A percentile compares a stretch with the other conserved stretches of the same genome.
phyloP scores from a whole-genome alignment of 2,888 invertebrate genomes.

The Hemithea aestivaria region DNA sequence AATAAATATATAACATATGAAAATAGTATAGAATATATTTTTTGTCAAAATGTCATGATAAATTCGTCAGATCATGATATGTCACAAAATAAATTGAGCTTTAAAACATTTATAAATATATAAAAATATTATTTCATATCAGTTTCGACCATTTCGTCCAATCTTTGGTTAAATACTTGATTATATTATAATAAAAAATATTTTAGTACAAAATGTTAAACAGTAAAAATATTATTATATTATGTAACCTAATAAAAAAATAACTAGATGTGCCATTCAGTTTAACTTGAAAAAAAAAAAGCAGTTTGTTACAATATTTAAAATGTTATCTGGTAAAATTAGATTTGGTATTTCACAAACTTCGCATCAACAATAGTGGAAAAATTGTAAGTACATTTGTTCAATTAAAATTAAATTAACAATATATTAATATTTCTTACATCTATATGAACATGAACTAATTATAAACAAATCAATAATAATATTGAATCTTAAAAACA shows the following conservation, averaged over 20 bases:
- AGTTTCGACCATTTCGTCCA: background rate
- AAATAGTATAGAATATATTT: slow-evolving; percentile 8
- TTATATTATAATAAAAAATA: background rate
- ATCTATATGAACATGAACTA: background rate
- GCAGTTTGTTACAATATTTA: too few species aligned
- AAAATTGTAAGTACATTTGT: too few species aligned
- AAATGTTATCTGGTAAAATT: too few species aligned
- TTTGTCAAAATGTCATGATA: slow-evolving; percentile 23
- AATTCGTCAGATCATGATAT: slow-evolving; percentile 22
- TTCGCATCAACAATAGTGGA: slow-evolving; percentile 9
- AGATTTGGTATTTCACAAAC: too few species aligned
- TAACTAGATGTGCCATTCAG: too few species aligned
- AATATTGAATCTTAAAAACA: background rate
- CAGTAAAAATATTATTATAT: slow-evolving; percentile 18
- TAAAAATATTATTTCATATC: background rate
- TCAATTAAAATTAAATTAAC: background rate
- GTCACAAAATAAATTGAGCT: slow-evolving; percentile 22
- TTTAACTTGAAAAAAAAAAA: too few species aligned
- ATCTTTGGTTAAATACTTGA: slow-evolving; percentile 25
- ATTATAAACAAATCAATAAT: slow-evolving; percentile 1
- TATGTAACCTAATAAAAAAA: slow-evolving; percentile 15
- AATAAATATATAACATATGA: slow-evolving; percentile 2
- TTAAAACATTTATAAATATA: slow-evolving; percentile 2
- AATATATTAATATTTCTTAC: background rate
- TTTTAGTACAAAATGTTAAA: background rate